Base-by-base conservation (phyloP, 2,113 vertebrate genomes). In the Caretta caretta region DNA sequence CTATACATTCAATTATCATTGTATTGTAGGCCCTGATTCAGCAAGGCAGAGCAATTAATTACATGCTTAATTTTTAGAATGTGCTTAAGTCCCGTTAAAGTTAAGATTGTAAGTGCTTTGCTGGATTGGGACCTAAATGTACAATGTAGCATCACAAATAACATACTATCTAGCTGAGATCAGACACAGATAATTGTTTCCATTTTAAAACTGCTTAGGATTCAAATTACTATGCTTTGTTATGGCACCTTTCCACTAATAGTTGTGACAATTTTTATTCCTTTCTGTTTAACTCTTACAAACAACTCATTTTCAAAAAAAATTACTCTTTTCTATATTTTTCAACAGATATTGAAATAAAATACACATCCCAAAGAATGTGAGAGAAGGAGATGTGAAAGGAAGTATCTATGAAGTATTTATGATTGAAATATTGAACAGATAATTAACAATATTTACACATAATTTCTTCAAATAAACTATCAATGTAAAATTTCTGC, bases 331-430 rank as follows among this genome's bases (percentile, higher is more conserved):
- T 93, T 87, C 17, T 0, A 14, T n/a, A 79, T 91, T 92, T 80
- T 29, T 4, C 25, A 65, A 51, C 85, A 42, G 48, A 91, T 1
- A 72, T n/a, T 82, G 8, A 86, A 84, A 49, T 65, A 29, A 1
- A 84, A 2, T 2, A 48, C 11, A 54, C 1, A 56, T 51, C 46
- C 19, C 85, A 82, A 80, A 51, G 11, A 65, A 35, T 0, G 0
- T 89, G 31, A 7, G 2, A 89, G 90, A 72, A 22, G 38, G 84
- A 78, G 5, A 4, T 80, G 50, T 80, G 4, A 48, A n/a, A 84
- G 19, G 2, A 11, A 51, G 54, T 72, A 81, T 54, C 0, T 4
- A 4, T 8, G 1, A 6, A 51, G 54, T 62, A 81, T 54, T 0
- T 4, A 5, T 10, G 1, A 6, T 90, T 90, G n/a, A 72, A 80